Percentiles rank a stretch among this genome's conserved stretches.
phyloP scores from a whole-genome alignment of 2,797 vertebrate genomes.

The Phoebastria nigripes region DNA sequence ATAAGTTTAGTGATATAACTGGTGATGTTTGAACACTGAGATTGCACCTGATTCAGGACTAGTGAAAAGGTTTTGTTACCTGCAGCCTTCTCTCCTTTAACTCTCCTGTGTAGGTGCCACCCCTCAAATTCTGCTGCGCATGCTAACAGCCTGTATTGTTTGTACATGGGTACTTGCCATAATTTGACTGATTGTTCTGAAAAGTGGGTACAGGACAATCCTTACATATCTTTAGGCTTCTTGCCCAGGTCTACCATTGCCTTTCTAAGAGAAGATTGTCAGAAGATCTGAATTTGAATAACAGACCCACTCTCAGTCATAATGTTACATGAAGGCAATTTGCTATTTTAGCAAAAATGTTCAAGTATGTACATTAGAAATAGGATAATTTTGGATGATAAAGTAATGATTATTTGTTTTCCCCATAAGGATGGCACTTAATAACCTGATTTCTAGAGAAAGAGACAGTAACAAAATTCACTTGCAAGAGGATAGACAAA shows the following conservation, averaged over 20 bases:
- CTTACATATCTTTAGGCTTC: not conserved
- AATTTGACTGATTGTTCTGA: not conserved
- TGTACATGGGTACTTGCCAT: accelerated
- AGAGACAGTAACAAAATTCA: not conserved
- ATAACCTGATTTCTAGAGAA: not conserved
- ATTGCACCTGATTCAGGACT: not conserved
- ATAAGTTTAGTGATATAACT: not conserved
- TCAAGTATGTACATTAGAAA: not conserved
- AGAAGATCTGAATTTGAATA: not conserved
- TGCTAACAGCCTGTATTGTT: not conserved
- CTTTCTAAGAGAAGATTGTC: not conserved
- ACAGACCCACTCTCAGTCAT: not conserved
- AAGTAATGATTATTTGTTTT: not conserved
- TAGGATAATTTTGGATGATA: not conserved
- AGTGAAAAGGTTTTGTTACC: not conserved
- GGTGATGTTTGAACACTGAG: not conserved
- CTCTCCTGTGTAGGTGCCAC: accelerated
- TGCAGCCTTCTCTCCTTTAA: not conserved
- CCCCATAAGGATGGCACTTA: not conserved
- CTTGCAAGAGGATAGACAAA: not conserved
- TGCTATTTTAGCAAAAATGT: not conserved
- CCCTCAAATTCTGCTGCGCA: not conserved
- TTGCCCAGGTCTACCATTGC: not conserved
- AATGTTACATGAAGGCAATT: not conserved
- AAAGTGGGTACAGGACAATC: not conserved